phyloP scores from a whole-genome alignment of 2,888 invertebrate species.

The Clostera curtula region DNA sequence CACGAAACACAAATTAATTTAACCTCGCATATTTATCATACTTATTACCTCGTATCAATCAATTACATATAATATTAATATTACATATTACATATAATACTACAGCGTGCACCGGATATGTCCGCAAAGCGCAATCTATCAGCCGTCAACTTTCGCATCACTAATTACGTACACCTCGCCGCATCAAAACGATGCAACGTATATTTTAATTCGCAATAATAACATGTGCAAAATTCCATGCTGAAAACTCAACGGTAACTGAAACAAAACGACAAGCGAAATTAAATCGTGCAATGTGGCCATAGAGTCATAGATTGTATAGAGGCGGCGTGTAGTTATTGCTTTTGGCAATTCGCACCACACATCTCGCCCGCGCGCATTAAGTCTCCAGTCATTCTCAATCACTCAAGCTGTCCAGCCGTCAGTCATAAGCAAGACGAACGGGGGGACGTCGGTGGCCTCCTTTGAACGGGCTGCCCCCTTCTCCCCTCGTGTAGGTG shows the following conservation, averaged over 20 bases:
- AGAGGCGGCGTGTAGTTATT: constrained; percentile 28
- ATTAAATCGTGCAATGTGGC: constrained; percentile 21
- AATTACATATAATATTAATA: too few species aligned
- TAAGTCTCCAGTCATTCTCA: constrained; percentile 73
- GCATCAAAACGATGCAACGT: constrained; percentile 57
- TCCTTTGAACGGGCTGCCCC: constrained; percentile 36
- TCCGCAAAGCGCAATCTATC: constrained; percentile 35
- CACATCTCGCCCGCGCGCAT: constrained; percentile 63
- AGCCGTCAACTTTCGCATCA: constrained; percentile 39
- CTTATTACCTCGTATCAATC: too few species aligned
- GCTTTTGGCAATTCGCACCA: constrained; percentile 25
- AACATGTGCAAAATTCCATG: constrained; percentile 37
- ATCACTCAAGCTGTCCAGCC: constrained; percentile 72
- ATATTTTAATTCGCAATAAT: constrained; percentile 66
- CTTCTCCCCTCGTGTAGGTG: constrained; percentile 38
- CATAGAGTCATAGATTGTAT: constrained; percentile 35
- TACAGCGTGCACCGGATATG: constrained; percentile 27
- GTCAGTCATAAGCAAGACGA: constrained; percentile 74
- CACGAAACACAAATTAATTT: too few species aligned
- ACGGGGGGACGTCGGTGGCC: constrained; percentile 64
- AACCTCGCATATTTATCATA: too few species aligned
- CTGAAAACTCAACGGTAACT: constrained; percentile 8
- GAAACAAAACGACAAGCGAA: constrained; percentile 17
- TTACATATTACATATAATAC: constrained; percentile 34
- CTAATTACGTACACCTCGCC: constrained; percentile 57